Evolutionary conservation across 37 sponge, comb jelly and placozoan genomes (phyloP).

Genomic region (Amphimedon queenslandica): DNA sequence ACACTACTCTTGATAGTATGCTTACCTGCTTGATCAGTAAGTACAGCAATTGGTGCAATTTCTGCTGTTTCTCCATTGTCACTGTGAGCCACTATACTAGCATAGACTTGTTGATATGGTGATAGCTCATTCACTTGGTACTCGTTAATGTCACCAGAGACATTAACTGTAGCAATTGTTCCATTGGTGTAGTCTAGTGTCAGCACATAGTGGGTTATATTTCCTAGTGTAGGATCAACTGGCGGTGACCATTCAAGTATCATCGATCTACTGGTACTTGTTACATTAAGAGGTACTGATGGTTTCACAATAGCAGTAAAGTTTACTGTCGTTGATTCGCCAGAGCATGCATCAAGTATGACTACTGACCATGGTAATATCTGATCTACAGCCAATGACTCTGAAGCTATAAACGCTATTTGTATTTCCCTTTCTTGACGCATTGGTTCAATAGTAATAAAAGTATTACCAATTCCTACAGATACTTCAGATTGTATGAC

Average conservation of each 20-base stretch:
- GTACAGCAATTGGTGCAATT: background rate
- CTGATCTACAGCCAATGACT: background rate
- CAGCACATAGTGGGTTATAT: background rate
- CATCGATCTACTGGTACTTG: background rate
- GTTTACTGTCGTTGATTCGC: background rate
- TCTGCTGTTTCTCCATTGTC: background rate
- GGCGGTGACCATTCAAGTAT: background rate
- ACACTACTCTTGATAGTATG: too few species aligned
- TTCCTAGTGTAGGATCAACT: background rate
- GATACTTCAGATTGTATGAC: background rate
- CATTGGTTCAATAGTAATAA: background rate
- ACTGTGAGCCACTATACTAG: background rate
- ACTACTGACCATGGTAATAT: background rate
- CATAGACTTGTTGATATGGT: background rate
- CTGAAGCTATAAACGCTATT: background rate
- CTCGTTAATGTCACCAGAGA: background rate
- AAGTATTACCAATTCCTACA: background rate
- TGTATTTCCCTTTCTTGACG: background rate
- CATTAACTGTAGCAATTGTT: background rate
- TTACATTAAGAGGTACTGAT: background rate
- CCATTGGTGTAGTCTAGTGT: constrained; percentile 1
- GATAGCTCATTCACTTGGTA: background rate
- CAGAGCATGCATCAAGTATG: background rate
- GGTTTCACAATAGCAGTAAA: background rate
- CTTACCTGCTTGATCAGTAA: background rate